These are phyloP conservation scores for Gracilinanus agilis DNA, from an alignment of 2,113 vertebrate species.

Conservation along the genomic window DNA sequence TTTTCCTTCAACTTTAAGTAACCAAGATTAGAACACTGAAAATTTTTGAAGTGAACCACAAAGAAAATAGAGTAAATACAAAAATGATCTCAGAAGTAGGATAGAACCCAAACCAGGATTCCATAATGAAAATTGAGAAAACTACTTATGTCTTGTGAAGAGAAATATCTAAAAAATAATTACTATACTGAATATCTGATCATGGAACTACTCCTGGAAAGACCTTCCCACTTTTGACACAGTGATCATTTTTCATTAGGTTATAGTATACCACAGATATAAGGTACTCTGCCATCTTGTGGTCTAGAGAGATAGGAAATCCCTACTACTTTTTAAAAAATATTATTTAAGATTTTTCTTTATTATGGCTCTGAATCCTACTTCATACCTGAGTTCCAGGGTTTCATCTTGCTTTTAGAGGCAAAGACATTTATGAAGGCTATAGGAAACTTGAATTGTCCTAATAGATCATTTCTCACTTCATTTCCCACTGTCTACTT, in stretches of 20 bases:
- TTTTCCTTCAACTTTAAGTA: conserved; percentile 36
- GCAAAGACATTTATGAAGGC: neutral
- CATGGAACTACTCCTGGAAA: neutral
- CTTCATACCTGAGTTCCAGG: neutral
- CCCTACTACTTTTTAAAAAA: neutral
- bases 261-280: neutral
- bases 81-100: neutral
- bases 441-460: neutral
- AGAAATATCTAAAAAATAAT: neutral
- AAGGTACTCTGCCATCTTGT: neutral
- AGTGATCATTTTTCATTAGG: neutral
- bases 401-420: neutral
- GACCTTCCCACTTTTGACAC: neutral
- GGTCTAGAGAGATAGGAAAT: neutral
- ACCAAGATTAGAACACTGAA: conserved; percentile 1
- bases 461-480: neutral
- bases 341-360: neutral
- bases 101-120: neutral
- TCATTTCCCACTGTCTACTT: neutral
- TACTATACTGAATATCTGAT: neutral
- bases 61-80: neutral
- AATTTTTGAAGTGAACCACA: neutral
- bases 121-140: neutral
- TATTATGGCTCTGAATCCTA: neutral
- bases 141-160: neutral